Evolutionary conservation across 2,888 invertebrate genomes (phyloP), one percentile per base, ranked within the genome.

Genomic region (Melanostoma scalare): DNA sequence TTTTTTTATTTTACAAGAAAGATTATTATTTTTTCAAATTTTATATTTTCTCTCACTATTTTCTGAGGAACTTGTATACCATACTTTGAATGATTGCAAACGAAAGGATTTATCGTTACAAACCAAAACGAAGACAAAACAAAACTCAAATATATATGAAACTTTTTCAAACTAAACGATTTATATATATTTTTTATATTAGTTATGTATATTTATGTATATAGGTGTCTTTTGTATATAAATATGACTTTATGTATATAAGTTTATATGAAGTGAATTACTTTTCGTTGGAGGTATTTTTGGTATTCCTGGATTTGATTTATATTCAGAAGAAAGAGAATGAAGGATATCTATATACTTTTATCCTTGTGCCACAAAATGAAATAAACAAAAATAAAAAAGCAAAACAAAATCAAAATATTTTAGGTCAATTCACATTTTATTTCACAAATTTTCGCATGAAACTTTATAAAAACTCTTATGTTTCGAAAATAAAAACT

Each of bases 61-160:
- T 89, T 87, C 86, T 93, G 94, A 95, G 94, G 95, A 95, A 94
- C 95, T 94, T 94, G 94, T 94, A 95, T 95, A 95, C 94, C 94
- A 94, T 90, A 90, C 90, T 89, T 89, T 84, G 84, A 84, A 79
- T 84, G 84, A 84, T 84, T 75, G 79, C 63, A 79, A 79, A 84
- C 84, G 84, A 84, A 84, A 73, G 73, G 68, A 78, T 69, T 69
- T 78, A 82, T 82, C 84, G 84, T 86, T 85, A 85, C 78, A 86
- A 86, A 87, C 85, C 85, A 88, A 89, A 87, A 87, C 85, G 87
- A 85, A 84, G 82, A 76, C 58, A 61, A 78, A 85, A 65, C 55
- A 80, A 73, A 71, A 75, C 63, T 63, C 36, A 56, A 52, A 67
- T 76, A 72, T 79, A 75, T 74, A 65, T 73, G 58, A 82, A 84